A percentile compares a stretch with the other conserved stretches of the same genome.
phyloP scores from a whole-genome alignment of 2,797 vertebrate species.

The Hippocampus kuda region DNA sequence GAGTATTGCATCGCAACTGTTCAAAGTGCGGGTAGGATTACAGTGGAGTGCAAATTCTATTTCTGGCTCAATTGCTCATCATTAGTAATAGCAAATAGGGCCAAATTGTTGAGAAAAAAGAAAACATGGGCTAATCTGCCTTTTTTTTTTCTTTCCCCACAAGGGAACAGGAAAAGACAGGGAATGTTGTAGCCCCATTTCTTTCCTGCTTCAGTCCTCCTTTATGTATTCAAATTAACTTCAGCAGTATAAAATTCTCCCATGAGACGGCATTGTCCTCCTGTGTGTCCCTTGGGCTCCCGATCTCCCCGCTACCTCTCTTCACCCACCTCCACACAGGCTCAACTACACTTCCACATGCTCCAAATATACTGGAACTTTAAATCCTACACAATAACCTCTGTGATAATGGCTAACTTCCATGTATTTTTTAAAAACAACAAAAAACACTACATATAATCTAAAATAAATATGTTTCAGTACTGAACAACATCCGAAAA shows the following conservation, averaged over 20 bases:
- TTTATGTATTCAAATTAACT: constrained; percentile 76
- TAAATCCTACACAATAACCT: neutral
- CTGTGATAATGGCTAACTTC: neutral
- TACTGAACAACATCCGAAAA: neutral
- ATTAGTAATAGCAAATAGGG: constrained; percentile 50
- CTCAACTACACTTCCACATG: constrained; percentile 31
- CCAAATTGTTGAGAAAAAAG: constrained; percentile 14
- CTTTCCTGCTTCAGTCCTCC: constrained; percentile 49
- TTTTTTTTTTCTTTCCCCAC: constrained; percentile 40
- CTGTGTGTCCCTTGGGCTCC: constrained; percentile 67
- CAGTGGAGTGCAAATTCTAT: constrained; percentile 16
- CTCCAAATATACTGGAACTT: constrained; percentile 43
- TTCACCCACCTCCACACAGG: constrained; percentile 51
- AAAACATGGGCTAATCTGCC: constrained; percentile 43
- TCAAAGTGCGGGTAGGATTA: neutral
- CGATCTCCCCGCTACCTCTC: constrained; percentile 66
- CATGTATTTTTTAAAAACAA: neutral
- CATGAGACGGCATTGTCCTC: constrained; percentile 72
- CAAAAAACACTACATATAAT: no score
- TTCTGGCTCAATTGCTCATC: constrained; percentile 39
- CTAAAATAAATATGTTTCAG: neutral
- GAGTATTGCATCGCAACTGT: neutral
- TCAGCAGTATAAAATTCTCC: constrained; percentile 74
- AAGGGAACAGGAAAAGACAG: constrained; percentile 59
- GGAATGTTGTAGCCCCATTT: constrained; percentile 53